Evolutionary conservation across 1,140 invertebrate species (phyloP).

Genomic region (Orius laevigatus): DNA sequence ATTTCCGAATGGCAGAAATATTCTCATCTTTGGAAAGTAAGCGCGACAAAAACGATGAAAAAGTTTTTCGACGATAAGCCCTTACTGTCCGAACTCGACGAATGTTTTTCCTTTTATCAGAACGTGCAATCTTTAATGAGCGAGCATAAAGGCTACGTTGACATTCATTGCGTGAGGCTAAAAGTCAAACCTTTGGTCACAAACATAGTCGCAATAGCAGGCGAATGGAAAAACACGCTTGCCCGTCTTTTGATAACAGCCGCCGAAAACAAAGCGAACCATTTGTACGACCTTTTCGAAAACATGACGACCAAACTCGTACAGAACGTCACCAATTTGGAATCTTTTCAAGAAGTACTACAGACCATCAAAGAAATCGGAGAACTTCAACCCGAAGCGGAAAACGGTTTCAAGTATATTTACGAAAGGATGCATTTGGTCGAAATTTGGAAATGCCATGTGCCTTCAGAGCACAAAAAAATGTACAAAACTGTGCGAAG

Average conservation of each 20-base stretch:
- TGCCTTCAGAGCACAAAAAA: conserved; percentile 21
- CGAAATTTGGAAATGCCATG: conserved; percentile 35
- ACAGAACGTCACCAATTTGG: conserved; percentile 47
- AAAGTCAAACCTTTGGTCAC: conserved; percentile 23
- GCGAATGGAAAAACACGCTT: too few species aligned
- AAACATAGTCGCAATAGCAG: conserved; percentile 38
- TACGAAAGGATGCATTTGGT: conserved; percentile 43
- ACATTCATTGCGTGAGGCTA: conserved; percentile 40
- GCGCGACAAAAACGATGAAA: conserved; percentile 56
- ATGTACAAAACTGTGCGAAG: conserved; percentile 32
- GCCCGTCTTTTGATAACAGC: too few species aligned
- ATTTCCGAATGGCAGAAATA: conserved; percentile 52
- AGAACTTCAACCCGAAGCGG: conserved; percentile 51
- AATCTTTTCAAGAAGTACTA: conserved; percentile 71
- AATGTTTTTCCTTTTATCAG: conserved; percentile 67
- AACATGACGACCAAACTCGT: not conserved
- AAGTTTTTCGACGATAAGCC: conserved; percentile 56
- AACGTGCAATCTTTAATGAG: conserved; percentile 54
- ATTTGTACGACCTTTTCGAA: too few species aligned
- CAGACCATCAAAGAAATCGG: conserved; percentile 59
- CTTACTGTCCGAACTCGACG: conserved; percentile 57
- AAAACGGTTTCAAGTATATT: conserved; percentile 50
- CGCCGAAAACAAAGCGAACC: too few species aligned
- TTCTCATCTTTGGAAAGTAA: conserved; percentile 60
- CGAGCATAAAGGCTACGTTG: conserved; percentile 36